Evolutionary conservation across 1,140 invertebrate genomes (phyloP).

Genomic region (Drosophila pruinosa): DNA sequence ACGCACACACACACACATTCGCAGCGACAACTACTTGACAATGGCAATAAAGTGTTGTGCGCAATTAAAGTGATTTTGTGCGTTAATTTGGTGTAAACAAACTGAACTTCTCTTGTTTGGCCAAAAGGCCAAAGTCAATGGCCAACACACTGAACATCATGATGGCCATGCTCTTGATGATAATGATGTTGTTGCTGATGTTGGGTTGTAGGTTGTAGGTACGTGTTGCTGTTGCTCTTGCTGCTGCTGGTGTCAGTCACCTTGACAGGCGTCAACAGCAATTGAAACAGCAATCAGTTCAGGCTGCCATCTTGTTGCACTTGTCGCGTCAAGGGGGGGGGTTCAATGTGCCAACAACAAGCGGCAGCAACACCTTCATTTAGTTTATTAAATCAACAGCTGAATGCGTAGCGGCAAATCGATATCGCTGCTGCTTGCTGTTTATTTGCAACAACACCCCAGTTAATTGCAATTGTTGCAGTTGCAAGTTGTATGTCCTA

Average conservation of each 20-base stretch:
- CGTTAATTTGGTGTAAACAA: constrained; percentile 71
- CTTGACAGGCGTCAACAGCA: constrained; percentile 45
- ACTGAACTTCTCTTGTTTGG: not conserved
- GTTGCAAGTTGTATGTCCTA: constrained; percentile 43
- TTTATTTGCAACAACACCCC: constrained; percentile 68
- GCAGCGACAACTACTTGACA: constrained; percentile 11
- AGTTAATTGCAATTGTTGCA: constrained; percentile 27
- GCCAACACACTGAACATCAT: constrained; percentile 23
- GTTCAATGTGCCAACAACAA: constrained; percentile 53
- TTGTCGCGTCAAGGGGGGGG: constrained; percentile 9
- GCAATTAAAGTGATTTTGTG: constrained; percentile 76
- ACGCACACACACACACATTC: not conserved
- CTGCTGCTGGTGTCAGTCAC: constrained; percentile 58
- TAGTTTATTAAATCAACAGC: constrained; percentile 34
- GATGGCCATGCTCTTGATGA: constrained; percentile 15
- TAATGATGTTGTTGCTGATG: not conserved
- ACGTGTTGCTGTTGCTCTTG: constrained; percentile 26
- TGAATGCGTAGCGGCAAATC: constrained; percentile 66
- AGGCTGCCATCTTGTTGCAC: constrained; percentile 18
- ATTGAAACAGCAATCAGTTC: constrained; percentile 29
- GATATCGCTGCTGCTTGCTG: constrained; percentile 10
- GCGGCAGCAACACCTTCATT: not conserved
- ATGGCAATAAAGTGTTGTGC: constrained; percentile 16
- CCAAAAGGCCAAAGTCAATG: constrained; percentile 39
- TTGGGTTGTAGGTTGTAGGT: constrained; percentile 8